Evolutionary conservation across 2,113 vertebrate genomes (phyloP).

Genomic region (Paralichthys olivaceus): DNA sequence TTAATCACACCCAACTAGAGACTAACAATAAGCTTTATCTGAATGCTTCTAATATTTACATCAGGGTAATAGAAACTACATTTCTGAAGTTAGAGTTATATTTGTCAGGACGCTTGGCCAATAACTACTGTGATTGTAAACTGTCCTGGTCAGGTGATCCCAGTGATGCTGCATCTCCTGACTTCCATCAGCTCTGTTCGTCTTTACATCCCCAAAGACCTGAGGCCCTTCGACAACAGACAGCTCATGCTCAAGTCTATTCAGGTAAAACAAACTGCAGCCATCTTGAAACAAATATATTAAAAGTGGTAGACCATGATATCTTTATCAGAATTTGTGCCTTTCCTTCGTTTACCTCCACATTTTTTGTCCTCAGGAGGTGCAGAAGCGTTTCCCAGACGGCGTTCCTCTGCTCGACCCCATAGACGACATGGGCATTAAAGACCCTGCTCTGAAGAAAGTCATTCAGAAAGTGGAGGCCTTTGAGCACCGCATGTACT

Average conservation of each 20-base stretch:
- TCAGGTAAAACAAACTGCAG: conserved; percentile 79
- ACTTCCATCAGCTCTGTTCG: conserved; percentile 95
- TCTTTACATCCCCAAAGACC: conserved; percentile 95
- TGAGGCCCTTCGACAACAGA: conserved; percentile 92
- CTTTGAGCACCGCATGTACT: conserved; percentile 98
- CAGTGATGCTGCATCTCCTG: conserved; percentile 93
- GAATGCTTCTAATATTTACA: no score
- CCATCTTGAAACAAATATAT: neutral
- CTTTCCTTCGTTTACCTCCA: neutral
- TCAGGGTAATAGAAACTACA: no score
- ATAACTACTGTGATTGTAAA: neutral
- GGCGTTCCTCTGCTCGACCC: conserved; percentile 93
- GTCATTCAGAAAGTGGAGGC: conserved; percentile 97
- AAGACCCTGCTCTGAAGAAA: conserved; percentile 94
- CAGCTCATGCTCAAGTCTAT: conserved; percentile 97
- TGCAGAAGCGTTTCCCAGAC: conserved; percentile 96
- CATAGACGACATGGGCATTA: conserved; percentile 98
- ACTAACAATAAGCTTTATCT: no score
- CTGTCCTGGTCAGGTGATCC: conserved; percentile 88
- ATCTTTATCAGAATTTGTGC: neutral
- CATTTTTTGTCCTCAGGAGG: conserved; percentile 84
- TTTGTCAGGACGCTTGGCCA: no score
- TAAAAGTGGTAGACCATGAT: neutral
- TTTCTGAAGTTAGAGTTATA: no score
- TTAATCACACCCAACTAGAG: no score